Evolutionary conservation across 2,888 invertebrate species (phyloP).

Genomic region (Suillia variegata): DNA sequence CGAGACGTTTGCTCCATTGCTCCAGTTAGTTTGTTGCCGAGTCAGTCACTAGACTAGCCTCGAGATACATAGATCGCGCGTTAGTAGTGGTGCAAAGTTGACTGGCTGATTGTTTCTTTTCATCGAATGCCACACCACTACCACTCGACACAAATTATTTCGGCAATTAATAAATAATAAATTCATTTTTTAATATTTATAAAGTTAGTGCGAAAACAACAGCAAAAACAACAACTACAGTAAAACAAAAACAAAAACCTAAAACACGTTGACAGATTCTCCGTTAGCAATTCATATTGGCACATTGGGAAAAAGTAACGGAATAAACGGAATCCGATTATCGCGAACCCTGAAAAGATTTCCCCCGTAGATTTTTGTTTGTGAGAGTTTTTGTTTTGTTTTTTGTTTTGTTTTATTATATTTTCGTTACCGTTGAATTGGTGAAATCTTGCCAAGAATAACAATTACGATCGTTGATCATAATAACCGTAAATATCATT

Average conservation of each 20-base stretch:
- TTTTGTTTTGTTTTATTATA: background rate
- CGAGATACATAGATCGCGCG: no score
- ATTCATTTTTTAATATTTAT: no score
- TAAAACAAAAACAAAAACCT: slow-evolving; percentile 1
- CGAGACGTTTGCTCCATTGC: no score
- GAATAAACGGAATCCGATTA: background rate
- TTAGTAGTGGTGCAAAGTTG: no score
- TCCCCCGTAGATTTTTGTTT: background rate
- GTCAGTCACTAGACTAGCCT: no score
- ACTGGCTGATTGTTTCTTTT: no score
- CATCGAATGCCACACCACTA: no score
- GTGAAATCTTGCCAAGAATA: background rate
- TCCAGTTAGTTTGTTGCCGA: no score
- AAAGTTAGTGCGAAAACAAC: background rate
- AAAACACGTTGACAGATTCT: slow-evolving; percentile 13
- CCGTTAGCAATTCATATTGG: background rate
- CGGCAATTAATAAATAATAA: no score
- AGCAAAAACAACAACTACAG: background rate
- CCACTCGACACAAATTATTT: no score
- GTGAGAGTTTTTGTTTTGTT: no score
- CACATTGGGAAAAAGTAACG: background rate
- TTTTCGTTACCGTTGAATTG: background rate
- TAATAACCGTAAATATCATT: background rate
- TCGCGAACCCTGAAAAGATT: no score
- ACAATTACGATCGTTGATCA: background rate